A percentile compares a stretch with the other conserved stretches of the same genome.
Evolutionary conservation across 53 echinoderm and acorn worm species (phyloP).

Genomic region (Mesocentrotus franciscanus): DNA sequence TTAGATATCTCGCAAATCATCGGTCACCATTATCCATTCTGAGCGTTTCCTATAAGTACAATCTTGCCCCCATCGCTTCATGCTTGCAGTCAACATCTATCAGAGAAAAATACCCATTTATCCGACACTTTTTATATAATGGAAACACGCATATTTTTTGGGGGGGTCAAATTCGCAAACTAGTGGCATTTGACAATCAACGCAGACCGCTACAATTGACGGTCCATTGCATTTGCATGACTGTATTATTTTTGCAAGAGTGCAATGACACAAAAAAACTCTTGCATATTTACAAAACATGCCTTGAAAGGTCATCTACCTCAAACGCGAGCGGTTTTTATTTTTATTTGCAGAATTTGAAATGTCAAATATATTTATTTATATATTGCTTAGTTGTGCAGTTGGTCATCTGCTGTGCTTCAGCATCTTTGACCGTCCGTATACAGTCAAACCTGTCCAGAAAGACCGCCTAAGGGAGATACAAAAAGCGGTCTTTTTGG

Average conservation of each 20-base stretch:
- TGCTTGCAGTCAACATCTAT: not conserved
- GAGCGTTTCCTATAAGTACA: not conserved
- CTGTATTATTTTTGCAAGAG: not conserved
- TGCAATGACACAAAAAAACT: not conserved
- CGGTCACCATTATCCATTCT: too few relatives aligned
- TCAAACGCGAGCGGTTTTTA: not conserved
- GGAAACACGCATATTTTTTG: not conserved
- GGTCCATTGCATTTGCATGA: not conserved
- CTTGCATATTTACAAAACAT: not conserved
- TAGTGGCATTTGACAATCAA: not conserved
- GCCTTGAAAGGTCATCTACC: not conserved
- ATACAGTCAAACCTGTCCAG: not conserved
- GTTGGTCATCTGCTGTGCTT: not conserved
- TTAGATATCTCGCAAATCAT: not conserved
- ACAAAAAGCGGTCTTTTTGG: too few relatives aligned
- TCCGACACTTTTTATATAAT: not conserved
- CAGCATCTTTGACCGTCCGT: not conserved
- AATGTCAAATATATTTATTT: not conserved
- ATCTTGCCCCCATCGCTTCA: not conserved
- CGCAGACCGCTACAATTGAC: not conserved
- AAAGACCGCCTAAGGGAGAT: too few relatives aligned
- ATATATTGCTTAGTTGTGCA: not conserved
- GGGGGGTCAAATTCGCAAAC: not conserved
- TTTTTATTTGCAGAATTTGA: not conserved
- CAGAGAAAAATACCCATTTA: not conserved